Conservation (phyloP, 1,140 invertebrate species). For the Eurosta solidaginis region DNA sequence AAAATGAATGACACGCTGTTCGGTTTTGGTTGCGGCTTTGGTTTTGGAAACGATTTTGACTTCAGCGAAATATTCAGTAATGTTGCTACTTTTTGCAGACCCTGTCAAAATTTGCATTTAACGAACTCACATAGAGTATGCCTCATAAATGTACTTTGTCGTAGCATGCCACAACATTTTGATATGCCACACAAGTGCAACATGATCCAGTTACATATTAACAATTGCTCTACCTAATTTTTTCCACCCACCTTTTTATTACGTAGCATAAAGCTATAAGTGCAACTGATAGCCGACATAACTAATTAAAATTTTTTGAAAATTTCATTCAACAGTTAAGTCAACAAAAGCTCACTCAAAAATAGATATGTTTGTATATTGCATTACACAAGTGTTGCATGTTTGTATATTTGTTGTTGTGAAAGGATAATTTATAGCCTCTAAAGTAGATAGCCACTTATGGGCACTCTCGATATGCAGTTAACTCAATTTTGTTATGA, state of each 20-base stretch:
- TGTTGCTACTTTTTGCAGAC: no score
- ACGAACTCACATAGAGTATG: constrained; percentile 35
- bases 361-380: background rate
- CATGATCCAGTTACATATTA: no score
- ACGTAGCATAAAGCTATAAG: constrained; percentile 6
- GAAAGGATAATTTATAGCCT: background rate
- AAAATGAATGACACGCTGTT: no score
- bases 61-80: no score
- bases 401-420: background rate
- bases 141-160: constrained; percentile 52
- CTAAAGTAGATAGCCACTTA: constrained; percentile 24
- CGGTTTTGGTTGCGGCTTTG: no score
- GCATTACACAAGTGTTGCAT: background rate
- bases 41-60: no score
- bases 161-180: background rate
- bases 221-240: background rate
- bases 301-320: constrained; percentile 59
- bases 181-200: background rate
- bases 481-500: constrained; percentile 27
- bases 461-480: background rate
- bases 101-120: no score
- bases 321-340: constrained; percentile 28
- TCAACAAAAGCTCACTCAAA: constrained; percentile 3
- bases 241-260: background rate
- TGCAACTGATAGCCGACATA: constrained; percentile 47